phyloP scores from a whole-genome alignment of 2,113 vertebrate genomes.

The Nothoprocta perdicaria region DNA sequence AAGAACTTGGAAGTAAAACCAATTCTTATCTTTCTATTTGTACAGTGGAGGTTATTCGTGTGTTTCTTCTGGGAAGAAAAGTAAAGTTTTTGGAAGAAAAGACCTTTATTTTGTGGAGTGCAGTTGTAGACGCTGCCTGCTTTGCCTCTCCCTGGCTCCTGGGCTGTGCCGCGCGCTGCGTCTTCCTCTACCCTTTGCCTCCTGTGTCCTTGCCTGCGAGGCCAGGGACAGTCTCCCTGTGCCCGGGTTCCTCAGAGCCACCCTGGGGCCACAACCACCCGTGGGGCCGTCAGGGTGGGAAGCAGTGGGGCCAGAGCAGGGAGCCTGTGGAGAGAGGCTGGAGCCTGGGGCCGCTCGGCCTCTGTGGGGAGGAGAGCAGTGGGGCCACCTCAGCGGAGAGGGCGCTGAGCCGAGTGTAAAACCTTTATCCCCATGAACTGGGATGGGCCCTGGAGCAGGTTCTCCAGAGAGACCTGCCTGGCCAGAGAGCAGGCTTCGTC shows the following conservation, averaged over 20 bases:
- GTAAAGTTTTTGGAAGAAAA: background rate
- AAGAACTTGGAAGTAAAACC: background rate
- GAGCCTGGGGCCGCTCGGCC: background rate
- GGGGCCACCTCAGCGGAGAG: accelerated
- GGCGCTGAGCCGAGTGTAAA: background rate
- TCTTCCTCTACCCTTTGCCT: background rate
- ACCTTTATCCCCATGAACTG: background rate
- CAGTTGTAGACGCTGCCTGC: background rate
- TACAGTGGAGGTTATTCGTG: background rate
- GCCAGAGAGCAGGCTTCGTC: background rate
- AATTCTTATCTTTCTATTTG: background rate
- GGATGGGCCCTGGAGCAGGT: background rate
- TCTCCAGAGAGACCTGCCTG: background rate
- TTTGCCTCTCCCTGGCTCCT: background rate
- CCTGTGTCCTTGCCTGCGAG: background rate
- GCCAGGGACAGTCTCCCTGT: background rate
- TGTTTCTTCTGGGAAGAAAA: background rate
- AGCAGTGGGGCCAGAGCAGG: background rate
- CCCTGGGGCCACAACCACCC: background rate
- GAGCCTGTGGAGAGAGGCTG: background rate
- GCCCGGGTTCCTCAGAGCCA: accelerated
- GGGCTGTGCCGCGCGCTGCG: background rate
- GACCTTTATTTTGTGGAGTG: background rate
- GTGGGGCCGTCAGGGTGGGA: background rate
- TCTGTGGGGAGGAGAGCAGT: accelerated